Evolutionary conservation across 2,797 vertebrate species (phyloP), one percentile per base, ranked within the genome.

Genomic region (Gymnoscopelus braueri): DNA sequence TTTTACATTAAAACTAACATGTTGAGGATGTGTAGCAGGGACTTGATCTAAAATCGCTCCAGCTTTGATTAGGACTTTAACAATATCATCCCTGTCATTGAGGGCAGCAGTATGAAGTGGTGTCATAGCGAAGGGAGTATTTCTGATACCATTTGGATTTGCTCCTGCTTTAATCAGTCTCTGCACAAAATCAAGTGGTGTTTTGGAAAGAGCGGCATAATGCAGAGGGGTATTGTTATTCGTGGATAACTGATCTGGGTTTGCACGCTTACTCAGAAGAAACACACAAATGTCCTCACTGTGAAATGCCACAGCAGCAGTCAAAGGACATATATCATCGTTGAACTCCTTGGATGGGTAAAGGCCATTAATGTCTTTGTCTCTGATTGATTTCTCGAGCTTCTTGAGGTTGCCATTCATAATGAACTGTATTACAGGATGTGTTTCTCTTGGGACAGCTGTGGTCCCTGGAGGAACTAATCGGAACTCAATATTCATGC

Each of bases 141-240:
- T 23, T 32, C 3, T 0, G 0, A 0, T 0, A 23, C 50, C 65
- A 65, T 89, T 10, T 63, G 15, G 19, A n/a, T 87, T 0, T 26
- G 89, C 86, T 0, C 81, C 80, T n/a, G 47, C 68, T 55, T 50
- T 3, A 1, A 92, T 75, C 4, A 92, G 65, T 63, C 54, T 70
- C 14, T 3, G 32, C 11, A 82, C 74, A 75, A 91, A 81, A 63
- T 0, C 0, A 62, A 67, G 0, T 3, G 82, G 63, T 53, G 81
- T 75, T 0, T 61, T 52, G 23, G 0, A 3, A 0, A 1, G 0
- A 54, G 72, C 70, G 24, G 79, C 80, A 71, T 78, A 87, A 68
- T 91, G 64, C 9, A 92, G 75, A 70, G 87, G 23, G 54, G 75
- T 0, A 0, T 0, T 44, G 0, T 0, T 0, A 0, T 1, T 35